A percentile compares a stretch with the other conserved stretches of the same genome.
phyloP scores from a whole-genome alignment of 1,140 invertebrate species.

The Nylanderia fulva region DNA sequence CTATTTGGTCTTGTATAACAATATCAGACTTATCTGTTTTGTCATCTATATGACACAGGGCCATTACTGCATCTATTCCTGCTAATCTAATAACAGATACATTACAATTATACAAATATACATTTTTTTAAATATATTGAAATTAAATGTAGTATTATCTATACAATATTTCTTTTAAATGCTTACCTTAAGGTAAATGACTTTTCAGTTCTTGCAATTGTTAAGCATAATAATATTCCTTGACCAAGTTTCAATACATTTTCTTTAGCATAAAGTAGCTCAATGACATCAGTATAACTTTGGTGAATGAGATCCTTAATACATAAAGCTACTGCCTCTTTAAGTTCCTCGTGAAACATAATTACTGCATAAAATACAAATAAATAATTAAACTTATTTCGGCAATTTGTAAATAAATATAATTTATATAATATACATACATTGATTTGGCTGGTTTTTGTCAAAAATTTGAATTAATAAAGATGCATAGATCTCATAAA shows the following conservation, averaged over 20 bases:
- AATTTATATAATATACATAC: slow-evolving; percentile 75
- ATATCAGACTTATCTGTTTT: slow-evolving; percentile 81
- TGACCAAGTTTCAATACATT: slow-evolving; percentile 87
- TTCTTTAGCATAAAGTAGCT: slow-evolving; percentile 85
- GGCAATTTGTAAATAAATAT: slow-evolving; percentile 38
- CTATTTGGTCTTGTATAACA: slow-evolving; percentile 84
- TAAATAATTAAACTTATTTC: slow-evolving; percentile 75
- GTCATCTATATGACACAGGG: slow-evolving; percentile 86
- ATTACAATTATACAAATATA: slow-evolving; percentile 16
- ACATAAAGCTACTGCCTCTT: slow-evolving; percentile 86
- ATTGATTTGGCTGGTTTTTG: slow-evolving; percentile 82
- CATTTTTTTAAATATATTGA: slow-evolving; percentile 28
- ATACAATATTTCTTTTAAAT: slow-evolving; percentile 48
- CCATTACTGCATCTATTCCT: slow-evolving; percentile 87
- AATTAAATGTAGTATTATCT: slow-evolving; percentile 40
- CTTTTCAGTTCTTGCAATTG: slow-evolving; percentile 88
- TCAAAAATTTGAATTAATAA: slow-evolving; percentile 86
- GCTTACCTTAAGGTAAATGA: slow-evolving; percentile 86
- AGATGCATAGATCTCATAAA: slow-evolving; percentile 84
- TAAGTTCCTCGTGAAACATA: slow-evolving; percentile 87
- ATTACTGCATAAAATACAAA: slow-evolving; percentile 80
- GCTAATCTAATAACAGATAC: slow-evolving; percentile 82
- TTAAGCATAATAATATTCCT: slow-evolving; percentile 87
- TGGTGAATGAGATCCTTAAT: slow-evolving; percentile 85
- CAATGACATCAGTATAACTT: slow-evolving; percentile 83